A percentile compares a stretch with the other conserved stretches of the same genome.
phyloP scores from a whole-genome alignment of 23 tunicate species.

The Styela clava region DNA sequence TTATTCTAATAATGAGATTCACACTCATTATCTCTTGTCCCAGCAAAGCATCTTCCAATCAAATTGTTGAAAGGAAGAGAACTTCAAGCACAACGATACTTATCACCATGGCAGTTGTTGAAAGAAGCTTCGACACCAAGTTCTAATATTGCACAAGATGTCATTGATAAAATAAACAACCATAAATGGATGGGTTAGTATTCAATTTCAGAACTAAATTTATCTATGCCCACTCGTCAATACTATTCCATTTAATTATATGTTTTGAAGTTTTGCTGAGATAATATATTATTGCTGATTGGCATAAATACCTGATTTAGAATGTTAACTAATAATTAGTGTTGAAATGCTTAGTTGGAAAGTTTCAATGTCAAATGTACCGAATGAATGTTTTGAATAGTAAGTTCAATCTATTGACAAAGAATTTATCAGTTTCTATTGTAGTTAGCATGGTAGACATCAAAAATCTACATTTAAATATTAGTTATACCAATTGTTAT shows the following conservation, averaged over 20 bases:
- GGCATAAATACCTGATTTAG: too few species aligned
- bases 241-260: neutral
- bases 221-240: neutral
- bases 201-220: neutral
- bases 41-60: neutral
- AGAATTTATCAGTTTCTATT: too few species aligned
- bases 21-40: neutral
- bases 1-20: neutral
- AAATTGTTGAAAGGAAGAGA: neutral
- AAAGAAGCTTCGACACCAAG: neutral
- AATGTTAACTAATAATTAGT: too few species aligned
- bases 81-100: constrained; percentile 14
- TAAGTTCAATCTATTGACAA: too few species aligned
- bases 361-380: too few species aligned
- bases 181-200: constrained; percentile 18
- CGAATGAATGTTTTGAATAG: too few species aligned
- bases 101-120: constrained; percentile 15
- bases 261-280: too few species aligned
- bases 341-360: too few species aligned
- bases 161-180: constrained; percentile 16
- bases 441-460: too few species aligned
- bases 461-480: too few species aligned
- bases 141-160: neutral
- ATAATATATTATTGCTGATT: too few species aligned
- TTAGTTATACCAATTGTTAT: too few species aligned